Evolutionary conservation across 2,888 invertebrate genomes (phyloP), one percentile per base, ranked within the genome.

Genomic region (Clostera curtula): DNA sequence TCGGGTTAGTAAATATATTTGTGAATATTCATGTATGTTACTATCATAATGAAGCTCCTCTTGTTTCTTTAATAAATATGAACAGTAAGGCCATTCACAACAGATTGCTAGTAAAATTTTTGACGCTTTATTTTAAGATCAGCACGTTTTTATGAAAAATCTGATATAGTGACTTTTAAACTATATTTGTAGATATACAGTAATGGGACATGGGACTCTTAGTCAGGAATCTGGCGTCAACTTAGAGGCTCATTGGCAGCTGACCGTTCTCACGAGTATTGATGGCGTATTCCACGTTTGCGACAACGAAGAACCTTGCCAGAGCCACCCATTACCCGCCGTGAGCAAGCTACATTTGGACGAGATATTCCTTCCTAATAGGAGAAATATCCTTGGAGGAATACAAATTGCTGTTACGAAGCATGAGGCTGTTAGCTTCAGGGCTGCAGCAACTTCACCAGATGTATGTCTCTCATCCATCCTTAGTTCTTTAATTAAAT

Each of bases 331-430:
- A 2, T 30, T 80, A 1, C 49, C 52, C 1, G 30, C 55, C 0
- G 46, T 72, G 0, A 33, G 24, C 1, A 83, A 80, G 34, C 17
- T 76, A 12, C 74, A 68, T 19, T 25, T 76, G 2, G 74, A 75
- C 2, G 79, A 80, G 31, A 64, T 82, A 1, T 83, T 67, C 27
- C 39, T 80, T 19, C 82, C 83, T 0, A 83, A 83, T 22, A 56
- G 72, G 27, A 64, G 69, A 12, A 69, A 79, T 19, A 76, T 82
- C n/a, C 39, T 80, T 3, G 77, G 80, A 5, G 76, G 74, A 0
- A 51, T 83, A 1, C 59, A 67, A 14, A 45, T 83, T 0, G 40
- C 57, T 0, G 71, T 79, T 13, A 41, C 43, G 1, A 71, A 62
- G 23, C 54, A 63, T 10, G 77, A 77, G 8, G 51, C 62, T 2